Evolutionary conservation across 1,140 invertebrate species (phyloP).

Genomic region (Penaeus japonicus): DNA sequence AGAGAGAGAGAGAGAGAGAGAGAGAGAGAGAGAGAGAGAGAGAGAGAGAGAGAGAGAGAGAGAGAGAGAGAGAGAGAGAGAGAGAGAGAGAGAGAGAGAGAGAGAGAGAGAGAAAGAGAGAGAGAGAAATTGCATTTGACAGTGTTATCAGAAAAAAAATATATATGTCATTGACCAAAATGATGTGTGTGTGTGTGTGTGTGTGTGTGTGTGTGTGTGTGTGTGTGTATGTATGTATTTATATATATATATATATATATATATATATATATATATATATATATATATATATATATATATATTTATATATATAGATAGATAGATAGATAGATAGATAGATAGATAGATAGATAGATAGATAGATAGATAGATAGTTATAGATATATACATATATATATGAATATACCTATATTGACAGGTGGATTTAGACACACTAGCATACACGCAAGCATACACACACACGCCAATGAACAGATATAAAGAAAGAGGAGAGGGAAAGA

Average conservation of each 20-base stretch:
- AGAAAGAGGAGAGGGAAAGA: not conserved
- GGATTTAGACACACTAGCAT: too few relatives aligned
- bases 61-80: too few relatives aligned
- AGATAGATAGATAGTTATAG: not conserved
- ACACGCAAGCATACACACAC: too few relatives aligned
- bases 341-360: not conserved
- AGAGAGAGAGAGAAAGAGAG: too few relatives aligned
- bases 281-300: not conserved
- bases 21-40: not conserved
- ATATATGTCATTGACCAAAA: too few relatives aligned
- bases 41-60: too few relatives aligned
- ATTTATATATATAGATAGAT: not conserved
- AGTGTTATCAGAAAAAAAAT: too few relatives aligned
- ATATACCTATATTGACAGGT: not conserved
- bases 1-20: not conserved
- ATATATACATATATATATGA: not conserved
- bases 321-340: not conserved
- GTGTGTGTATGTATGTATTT: not conserved
- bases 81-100: too few relatives aligned
- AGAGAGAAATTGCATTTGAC: too few relatives aligned
- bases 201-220: conserved; percentile 13
- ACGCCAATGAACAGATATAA: too few relatives aligned
- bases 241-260: too few relatives aligned
- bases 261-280: not conserved
- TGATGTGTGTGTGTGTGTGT: not conserved